Conservation (phyloP, 2,113 vertebrate species). For the Puntigrus tetrazona region DNA sequence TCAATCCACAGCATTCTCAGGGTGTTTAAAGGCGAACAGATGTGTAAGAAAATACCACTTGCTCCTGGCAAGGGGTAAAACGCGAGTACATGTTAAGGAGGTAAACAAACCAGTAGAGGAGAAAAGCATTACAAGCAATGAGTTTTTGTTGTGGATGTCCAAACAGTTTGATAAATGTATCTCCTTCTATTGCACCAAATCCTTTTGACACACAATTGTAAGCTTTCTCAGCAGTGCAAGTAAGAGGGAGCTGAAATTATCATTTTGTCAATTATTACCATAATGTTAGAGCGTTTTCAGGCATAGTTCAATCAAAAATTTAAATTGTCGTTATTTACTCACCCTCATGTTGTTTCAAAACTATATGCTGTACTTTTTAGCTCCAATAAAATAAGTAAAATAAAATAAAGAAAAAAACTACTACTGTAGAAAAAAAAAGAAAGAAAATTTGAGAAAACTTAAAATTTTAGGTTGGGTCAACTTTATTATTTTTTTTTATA, state of each 20-base stretch:
- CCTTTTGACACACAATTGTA: neutral
- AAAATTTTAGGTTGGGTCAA: no score
- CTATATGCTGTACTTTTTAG: neutral
- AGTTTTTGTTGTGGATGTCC: neutral
- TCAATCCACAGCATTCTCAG: slow-evolving; percentile 15
- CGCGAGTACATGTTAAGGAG: neutral
- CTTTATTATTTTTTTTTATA: no score
- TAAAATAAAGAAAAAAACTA: no score
- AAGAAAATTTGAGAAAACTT: no score
- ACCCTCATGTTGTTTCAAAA: neutral
- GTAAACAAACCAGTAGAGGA: slow-evolving; percentile 2
- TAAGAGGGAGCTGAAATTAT: neutral
- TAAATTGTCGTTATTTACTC: neutral
- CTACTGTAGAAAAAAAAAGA: no score
- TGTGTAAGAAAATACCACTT: neutral
- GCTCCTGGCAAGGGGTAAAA: neutral
- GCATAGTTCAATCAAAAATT: neutral
- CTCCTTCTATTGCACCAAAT: neutral
- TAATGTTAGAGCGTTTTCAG: neutral
- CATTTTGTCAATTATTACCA: neutral
- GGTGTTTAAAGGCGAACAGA: slow-evolving; percentile 28
- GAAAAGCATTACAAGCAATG: neutral
- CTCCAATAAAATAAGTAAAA: no score
- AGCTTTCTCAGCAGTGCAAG: neutral
- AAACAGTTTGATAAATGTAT: neutral